Evolutionary conservation across 2,113 vertebrate genomes (phyloP).

Genomic region (Burhinus oedicnemus): DNA sequence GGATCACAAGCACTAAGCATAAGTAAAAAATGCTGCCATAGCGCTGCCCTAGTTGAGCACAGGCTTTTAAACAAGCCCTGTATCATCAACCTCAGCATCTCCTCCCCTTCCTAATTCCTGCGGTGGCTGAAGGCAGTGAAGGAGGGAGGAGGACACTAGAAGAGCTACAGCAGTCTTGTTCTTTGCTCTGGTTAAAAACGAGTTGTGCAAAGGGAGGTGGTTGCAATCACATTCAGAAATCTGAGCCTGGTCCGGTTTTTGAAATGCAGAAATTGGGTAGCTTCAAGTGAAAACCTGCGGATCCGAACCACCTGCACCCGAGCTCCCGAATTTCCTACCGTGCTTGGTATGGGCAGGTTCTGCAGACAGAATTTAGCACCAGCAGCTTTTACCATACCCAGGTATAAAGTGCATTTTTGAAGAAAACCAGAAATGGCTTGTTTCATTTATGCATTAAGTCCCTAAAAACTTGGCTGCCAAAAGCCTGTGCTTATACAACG

Average conservation of each 20-base stretch:
- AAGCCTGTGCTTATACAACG: background rate
- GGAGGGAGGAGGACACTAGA: background rate
- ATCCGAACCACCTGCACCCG: background rate
- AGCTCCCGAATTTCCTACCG: background rate
- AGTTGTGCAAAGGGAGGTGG: background rate
- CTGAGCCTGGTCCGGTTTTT: background rate
- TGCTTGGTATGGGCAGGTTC: background rate
- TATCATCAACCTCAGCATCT: background rate
- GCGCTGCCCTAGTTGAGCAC: background rate
- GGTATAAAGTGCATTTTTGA: background rate
- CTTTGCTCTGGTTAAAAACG: background rate
- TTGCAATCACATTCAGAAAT: background rate
- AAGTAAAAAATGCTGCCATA: background rate
- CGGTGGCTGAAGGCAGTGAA: background rate
- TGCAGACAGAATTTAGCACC: background rate
- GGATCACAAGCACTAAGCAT: background rate
- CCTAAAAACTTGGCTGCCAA: background rate
- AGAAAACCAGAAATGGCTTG: background rate
- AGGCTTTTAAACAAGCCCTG: background rate
- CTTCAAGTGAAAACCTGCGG: background rate
- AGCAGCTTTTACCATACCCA: background rate
- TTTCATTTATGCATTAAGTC: background rate
- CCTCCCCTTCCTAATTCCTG: background rate
- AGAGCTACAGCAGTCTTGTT: background rate
- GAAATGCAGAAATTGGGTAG: background rate